Evolutionary conservation across 2,888 invertebrate species (phyloP), one percentile per base, ranked within the genome.

Genomic region (Troides helena): DNA sequence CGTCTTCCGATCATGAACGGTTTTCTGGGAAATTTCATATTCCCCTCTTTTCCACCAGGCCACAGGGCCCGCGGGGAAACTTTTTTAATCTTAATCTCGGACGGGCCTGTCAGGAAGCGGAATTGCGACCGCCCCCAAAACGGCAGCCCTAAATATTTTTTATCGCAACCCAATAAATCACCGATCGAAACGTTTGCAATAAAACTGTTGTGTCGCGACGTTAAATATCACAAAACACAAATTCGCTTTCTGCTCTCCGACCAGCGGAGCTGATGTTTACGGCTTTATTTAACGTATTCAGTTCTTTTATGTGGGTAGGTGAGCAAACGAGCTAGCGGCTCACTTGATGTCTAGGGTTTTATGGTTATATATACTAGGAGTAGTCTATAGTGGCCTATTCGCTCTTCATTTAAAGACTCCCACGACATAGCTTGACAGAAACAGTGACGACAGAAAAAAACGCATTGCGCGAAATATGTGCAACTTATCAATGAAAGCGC

Each of bases 11-110:
- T 84, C 87, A 88, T 82, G 71, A 73, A 82, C 76, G 77, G 81
- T 79, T 82, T 80, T 78, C 81, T 46, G 75, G 75, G 78, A 87
- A 87, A 86, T 87, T 90, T 87, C 88, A 87, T 89, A 87, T 84
- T 84, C 85, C 30, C 86, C 83, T 86, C 85, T 85, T 81, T 64
- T 66, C 72, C 65, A 69, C 71, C 76, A 75, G 75, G 76, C 78
- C 79, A 80, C 78, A 78, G 81, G 79, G 81, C 77, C 77, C 80
- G 79, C 74, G 76, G 79, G 74, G 76, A 86, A 90, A 90, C 82
- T 90, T 90, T 90, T 90, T 90, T 90, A 90, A 90, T 90, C 88
- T 89, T 81, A 80, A 81, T 78, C 78, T 77, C 72, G 75, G 77
- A 71, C 71, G 74, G 65, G 79, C 80, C 81, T 82, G 85, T 84